Conservation (phyloP, 2,888 invertebrate genomes). For the Tortrix viridana region DNA sequence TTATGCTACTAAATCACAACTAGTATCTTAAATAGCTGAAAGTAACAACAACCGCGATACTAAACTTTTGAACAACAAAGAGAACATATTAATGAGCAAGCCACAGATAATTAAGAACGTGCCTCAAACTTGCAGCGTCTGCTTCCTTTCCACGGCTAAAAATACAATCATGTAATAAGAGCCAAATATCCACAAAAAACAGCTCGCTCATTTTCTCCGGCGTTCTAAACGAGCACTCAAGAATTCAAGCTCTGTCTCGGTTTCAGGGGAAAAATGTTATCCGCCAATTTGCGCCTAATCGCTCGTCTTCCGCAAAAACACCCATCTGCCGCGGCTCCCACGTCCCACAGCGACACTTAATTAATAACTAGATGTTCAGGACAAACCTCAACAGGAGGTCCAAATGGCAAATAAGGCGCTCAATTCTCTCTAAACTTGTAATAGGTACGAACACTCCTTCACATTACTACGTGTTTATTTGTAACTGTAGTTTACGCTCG, state of each 20-base stretch:
- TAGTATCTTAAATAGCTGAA: neutral
- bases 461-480: constrained; percentile 21
- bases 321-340: constrained; percentile 56
- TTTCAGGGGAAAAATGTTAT: constrained; percentile 51
- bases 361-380: constrained; percentile 59
- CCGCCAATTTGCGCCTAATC: constrained; percentile 54
- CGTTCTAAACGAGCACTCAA: constrained; percentile 24
- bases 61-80: neutral
- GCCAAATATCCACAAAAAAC: constrained; percentile 20
- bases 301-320: constrained; percentile 50
- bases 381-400: constrained; percentile 9
- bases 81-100: constrained; percentile 19
- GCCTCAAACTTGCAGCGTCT: constrained; percentile 18
- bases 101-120: constrained; percentile 22
- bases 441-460: constrained; percentile 4
- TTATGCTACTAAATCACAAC: neutral
- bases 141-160: constrained; percentile 20
- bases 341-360: constrained; percentile 57
- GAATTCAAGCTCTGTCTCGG: constrained; percentile 43
- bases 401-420: neutral
- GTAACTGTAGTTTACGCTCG: constrained; percentile 18
- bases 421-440: neutral
- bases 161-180: constrained; percentile 19
- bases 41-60: neutral
- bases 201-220: constrained; percentile 21